Percentiles rank a stretch among this genome's conserved stretches.
phyloP scores from a whole-genome alignment of 2,797 vertebrate species.

The Chloroceryle amazona region DNA sequence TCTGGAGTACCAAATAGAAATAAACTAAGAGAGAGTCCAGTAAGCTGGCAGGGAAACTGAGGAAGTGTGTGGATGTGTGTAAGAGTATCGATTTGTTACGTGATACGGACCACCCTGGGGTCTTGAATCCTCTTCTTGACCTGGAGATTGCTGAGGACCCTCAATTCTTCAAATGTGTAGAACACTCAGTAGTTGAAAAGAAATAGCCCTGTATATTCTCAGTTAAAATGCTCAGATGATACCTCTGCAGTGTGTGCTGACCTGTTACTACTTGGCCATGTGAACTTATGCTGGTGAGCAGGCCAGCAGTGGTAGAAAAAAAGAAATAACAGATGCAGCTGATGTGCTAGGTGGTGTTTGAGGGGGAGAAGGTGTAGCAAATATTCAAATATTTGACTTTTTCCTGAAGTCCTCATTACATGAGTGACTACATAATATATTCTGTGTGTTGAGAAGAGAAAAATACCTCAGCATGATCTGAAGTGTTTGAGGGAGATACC shows the following conservation, averaged over 20 bases:
- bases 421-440: not conserved
- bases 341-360: not conserved
- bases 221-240: not conserved
- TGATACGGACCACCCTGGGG: rapidly evolving
- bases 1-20: not conserved
- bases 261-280: rapidly evolving
- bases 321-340: not conserved
- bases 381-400: not conserved
- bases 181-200: not conserved
- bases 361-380: too few relatives aligned
- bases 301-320: not conserved
- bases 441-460: not conserved
- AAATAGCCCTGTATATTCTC: rapidly evolving
- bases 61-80: not conserved
- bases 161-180: not conserved
- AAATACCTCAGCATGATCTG: not conserved
- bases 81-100: not conserved
- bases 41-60: not conserved
- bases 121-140: not conserved
- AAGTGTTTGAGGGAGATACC: not conserved
- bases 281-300: not conserved
- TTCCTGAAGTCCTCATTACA: not conserved
- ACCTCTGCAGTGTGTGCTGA: not conserved
- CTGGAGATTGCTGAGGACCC: not conserved
- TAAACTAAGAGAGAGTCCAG: not conserved